Evolutionary conservation across 2,888 invertebrate genomes (phyloP), one percentile per base, ranked within the genome.

Genomic region (Oxystoma pomonae): DNA sequence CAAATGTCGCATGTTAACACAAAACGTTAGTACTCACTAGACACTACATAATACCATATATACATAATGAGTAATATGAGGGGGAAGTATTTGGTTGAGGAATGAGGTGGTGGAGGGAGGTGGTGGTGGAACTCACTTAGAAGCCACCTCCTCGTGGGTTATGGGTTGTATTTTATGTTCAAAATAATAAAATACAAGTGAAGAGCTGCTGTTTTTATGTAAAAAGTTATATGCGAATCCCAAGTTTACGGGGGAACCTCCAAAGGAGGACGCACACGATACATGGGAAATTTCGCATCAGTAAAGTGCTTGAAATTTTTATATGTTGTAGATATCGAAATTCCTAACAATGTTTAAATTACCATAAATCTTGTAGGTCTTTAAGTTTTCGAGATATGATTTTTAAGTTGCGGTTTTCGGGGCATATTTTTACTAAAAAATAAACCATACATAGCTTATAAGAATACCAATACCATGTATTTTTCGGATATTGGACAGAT

Each of bases 181-280:
- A 53, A 53, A 53, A 53, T 53, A 3, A 53, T 53, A 53, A 53
- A 53, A 53, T 53, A 53, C 55, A 53, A 7, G 55, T n/a, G 55
- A 53, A 53, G 55, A 53, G 55, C 55, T 53, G 55, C 55, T 53
- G 16, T 53, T 53, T n/a, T 53, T 53, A 53, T 53, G 18, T 17
- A 53, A 18, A 18, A 17, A 53, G 17, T 18, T 53, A 53, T 53
- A 53, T 53, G 55, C 18, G 16, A 53, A 53, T 53, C 16, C 18
- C 16, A 53, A 53, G 55, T 53, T 17, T 17, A 16, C 18, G 55
- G 55, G 16, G 55, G 55, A 53, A 53, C 55, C 55, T 35, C 35
- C 12, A 35, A 35, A 35, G n/a, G n/a, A n/a, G n/a, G n/a, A n/a
- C n/a, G n/a, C n/a, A n/a, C n/a, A n/a, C n/a, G n/a, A n/a, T n/a